Evolutionary conservation across 1,140 invertebrate species (phyloP), one percentile per base, ranked within the genome.

Genomic region (Lordiphosa mommai): DNA sequence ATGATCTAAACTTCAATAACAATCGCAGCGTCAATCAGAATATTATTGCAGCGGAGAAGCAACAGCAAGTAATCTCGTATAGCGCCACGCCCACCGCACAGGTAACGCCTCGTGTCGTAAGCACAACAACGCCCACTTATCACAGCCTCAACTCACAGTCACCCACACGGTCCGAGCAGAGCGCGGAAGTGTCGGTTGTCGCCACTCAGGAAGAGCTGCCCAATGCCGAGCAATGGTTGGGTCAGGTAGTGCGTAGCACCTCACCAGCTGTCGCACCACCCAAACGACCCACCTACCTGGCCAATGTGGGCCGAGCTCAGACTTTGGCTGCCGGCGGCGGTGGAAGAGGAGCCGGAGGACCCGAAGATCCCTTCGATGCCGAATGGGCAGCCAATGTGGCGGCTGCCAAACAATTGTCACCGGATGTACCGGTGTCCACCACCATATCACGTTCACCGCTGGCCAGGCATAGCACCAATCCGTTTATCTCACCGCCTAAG

Each of bases 291-390:
- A 93, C 16, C 86, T 93, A 76, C 20, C 30, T 86, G 56, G 69
- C 41, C 57, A 74, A 92, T 38, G 93, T 94, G 72, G 92, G 94
- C 6, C 90, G 92, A 1, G 91, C 92, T 0, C 90, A 92, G 41
- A 92, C 92, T 0, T 56, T 92, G 4, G 92, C 92, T 43, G 91
- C 92, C 8, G 86, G 34, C 86, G 61, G 88, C 65, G 43, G 84
- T 79, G 29, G 74, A 56, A 27, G 30, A 6, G 56, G 89, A 2
- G 61, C 17, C 1, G 88, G 89, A 0, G 44, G 41, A n/a, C 49
- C 40, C 0, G 73, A 68, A 40, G 95, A 97, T 90, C 95, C 95
- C 0, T 96, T 96, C 80, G 95, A 96, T 88, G 95, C 95, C 4
- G 95, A 96, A 74, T 96, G 96, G 95, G 95, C 93, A 1, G 93